These are phyloP conservation scores for Tauraco erythrolophus DNA, from an alignment of 2,113 vertebrate genomes.

Conservation along the genomic window DNA sequence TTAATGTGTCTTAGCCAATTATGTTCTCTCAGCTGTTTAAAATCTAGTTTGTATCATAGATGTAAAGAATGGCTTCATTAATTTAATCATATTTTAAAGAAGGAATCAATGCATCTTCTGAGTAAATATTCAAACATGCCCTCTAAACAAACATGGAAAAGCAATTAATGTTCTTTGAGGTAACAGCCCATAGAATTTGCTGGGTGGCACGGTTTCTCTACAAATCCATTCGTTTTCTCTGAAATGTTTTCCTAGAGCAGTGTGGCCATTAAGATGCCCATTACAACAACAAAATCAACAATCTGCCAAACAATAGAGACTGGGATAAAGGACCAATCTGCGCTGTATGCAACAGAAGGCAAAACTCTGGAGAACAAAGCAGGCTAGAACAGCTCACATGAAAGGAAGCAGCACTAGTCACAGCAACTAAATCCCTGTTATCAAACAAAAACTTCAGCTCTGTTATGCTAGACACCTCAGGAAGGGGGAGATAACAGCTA, in stretches of 20 bases:
- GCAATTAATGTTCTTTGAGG: neutral
- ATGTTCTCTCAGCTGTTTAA: neutral
- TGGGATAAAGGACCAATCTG: neutral
- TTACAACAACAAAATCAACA: neutral
- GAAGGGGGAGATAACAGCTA: neutral
- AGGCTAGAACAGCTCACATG: neutral
- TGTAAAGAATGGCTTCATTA: neutral
- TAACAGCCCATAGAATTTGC: neutral
- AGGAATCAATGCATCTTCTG: neutral
- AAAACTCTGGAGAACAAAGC: neutral
- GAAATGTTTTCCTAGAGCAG: neutral
- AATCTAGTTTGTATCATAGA: neutral
- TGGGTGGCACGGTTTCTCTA: neutral
- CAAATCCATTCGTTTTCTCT: neutral
- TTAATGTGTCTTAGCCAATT: neutral
- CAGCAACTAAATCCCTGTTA: neutral
- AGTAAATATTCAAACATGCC: neutral
- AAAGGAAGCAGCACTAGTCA: neutral
- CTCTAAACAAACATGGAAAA: neutral
- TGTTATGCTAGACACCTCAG: neutral
- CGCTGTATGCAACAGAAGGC: neutral
- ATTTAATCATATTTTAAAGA: neutral
- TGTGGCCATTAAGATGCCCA: neutral
- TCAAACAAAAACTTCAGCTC: neutral
- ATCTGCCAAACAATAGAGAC: neutral